A percentile compares a stretch with the other conserved stretches of the same genome.
These are phyloP conservation scores for Planiliza haematocheilus DNA, from an alignment of 2,113 vertebrate genomes.

Conservation along the genomic window DNA sequence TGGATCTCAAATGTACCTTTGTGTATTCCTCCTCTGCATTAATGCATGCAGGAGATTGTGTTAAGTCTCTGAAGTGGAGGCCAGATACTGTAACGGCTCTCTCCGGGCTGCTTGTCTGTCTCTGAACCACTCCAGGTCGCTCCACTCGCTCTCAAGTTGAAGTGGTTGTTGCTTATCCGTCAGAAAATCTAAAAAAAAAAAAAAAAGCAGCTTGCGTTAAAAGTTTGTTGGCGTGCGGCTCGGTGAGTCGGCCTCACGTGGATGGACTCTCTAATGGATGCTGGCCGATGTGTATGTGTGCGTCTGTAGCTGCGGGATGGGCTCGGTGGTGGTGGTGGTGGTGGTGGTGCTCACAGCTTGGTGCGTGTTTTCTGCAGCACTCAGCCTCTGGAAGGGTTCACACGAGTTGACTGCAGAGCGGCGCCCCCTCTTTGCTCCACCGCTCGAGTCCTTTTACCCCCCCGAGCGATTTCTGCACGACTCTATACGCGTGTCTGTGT, in stretches of 20 bases:
- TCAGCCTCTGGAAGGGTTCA: constrained; percentile 35
- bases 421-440: constrained; percentile 1
- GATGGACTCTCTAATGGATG: constrained; percentile 43
- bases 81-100: constrained; percentile 11
- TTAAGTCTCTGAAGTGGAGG: constrained; percentile 26
- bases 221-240: constrained; percentile 13
- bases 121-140: constrained; percentile 20
- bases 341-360: neutral
- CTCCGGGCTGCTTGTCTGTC: constrained; percentile 8
- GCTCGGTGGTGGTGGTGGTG: constrained; percentile 1
- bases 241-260: constrained; percentile 39
- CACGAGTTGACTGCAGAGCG: constrained; percentile 54
- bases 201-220: neutral
- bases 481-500: neutral
- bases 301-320: constrained; percentile 18
- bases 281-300: neutral
- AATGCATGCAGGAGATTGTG: neutral
- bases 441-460: constrained; percentile 9
- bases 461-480: constrained; percentile 1
- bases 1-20: neutral
- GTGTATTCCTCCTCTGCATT: neutral
- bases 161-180: neutral
- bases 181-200: neutral
- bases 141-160: neutral
- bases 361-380: constrained; percentile 40